Evolutionary conservation across 1,140 invertebrate genomes (phyloP).

Genomic region (Heliothis virescens): DNA sequence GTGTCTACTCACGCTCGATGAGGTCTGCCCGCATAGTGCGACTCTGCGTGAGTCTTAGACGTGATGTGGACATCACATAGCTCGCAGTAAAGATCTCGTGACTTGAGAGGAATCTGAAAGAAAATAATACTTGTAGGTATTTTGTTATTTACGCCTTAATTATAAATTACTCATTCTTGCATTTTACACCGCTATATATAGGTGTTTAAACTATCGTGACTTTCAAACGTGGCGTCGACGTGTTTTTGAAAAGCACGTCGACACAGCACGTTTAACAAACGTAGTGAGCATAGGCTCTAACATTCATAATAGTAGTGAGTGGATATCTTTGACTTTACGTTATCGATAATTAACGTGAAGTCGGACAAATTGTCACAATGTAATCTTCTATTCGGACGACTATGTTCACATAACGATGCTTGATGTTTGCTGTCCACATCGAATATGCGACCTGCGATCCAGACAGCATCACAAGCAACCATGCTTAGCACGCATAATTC

Average conservation of each 20-base stretch:
- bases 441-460: constrained; percentile 17
- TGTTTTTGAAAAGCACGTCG: too few species aligned
- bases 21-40: constrained; percentile 73
- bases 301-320: too few species aligned
- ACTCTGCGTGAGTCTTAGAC: constrained; percentile 70
- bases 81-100: constrained; percentile 76
- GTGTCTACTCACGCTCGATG: constrained; percentile 70
- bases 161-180: background rate
- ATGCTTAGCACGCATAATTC: background rate
- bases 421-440: constrained; percentile 61
- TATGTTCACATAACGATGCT: constrained; percentile 71
- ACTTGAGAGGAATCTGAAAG: constrained; percentile 70
- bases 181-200: background rate
- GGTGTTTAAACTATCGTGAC: too few species aligned
- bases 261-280: too few species aligned
- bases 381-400: constrained; percentile 71
- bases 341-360: constrained; percentile 55
- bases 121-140: too few species aligned
- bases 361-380: constrained; percentile 73
- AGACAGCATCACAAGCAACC: constrained; percentile 62
- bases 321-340: too few species aligned
- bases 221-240: too few species aligned
- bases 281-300: too few species aligned
- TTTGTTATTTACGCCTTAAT: background rate
- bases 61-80: constrained; percentile 79